Evolutionary conservation across 2,888 invertebrate genomes (phyloP).

Genomic region (Choristoneura rosaceana): DNA sequence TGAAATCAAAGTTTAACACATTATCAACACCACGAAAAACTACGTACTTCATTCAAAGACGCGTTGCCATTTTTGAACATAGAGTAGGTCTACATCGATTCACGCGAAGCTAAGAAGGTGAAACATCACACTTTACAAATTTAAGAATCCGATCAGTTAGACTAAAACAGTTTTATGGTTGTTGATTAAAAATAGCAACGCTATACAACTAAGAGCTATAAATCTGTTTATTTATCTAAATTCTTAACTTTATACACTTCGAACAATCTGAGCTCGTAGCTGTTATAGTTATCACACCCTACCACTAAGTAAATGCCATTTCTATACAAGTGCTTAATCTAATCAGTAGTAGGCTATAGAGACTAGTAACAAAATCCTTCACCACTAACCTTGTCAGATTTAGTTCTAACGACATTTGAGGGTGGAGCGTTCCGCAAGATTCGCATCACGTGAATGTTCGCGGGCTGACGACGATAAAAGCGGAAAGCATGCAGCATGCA

Average conservation of each 20-base stretch:
- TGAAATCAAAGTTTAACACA: constrained; percentile 79
- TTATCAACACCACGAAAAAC: constrained; percentile 8
- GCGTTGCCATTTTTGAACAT: constrained; percentile 10
- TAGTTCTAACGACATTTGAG: constrained; percentile 93
- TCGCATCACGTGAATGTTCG: constrained; percentile 91
- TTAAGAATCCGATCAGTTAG: too few relatives aligned
- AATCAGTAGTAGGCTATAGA: constrained; percentile 21
- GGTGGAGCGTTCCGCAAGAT: constrained; percentile 94
- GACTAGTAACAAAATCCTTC: constrained; percentile 24
- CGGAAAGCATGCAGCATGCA: constrained; percentile 79
- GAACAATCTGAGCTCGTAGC: not conserved
- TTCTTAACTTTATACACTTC: not conserved
- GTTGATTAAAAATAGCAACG: constrained; percentile 17
- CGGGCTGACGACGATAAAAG: constrained; percentile 85
- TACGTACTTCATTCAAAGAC: constrained; percentile 1
- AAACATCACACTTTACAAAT: not conserved
- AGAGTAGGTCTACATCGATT: not conserved
- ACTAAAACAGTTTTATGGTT: too few relatives aligned
- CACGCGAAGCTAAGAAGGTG: not conserved
- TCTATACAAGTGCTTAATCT: constrained; percentile 25
- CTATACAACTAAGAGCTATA: constrained; percentile 18
- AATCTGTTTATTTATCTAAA: not conserved
- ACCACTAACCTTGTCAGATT: constrained; percentile 92
- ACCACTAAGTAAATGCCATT: constrained; percentile 14
- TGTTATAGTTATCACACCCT: constrained; percentile 11